Evolutionary conservation across 2,888 invertebrate genomes (phyloP).

Genomic region (Melieria crassipennis): DNA sequence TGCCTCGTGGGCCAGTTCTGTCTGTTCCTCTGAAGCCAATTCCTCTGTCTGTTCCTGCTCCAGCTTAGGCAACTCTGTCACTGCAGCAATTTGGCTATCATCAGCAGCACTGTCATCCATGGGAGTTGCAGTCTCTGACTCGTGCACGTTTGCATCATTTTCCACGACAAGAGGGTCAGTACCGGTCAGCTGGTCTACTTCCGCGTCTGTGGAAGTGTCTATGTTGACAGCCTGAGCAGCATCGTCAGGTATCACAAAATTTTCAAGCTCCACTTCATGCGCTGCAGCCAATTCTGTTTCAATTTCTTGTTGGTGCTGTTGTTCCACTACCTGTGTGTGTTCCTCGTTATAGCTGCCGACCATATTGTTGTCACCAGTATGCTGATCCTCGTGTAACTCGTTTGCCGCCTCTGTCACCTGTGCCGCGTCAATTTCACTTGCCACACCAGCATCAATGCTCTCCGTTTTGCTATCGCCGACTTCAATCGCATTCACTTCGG

Average conservation of each 20-base stretch:
- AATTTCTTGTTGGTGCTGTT: constrained; percentile 30
- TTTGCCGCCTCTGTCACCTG: constrained; percentile 1
- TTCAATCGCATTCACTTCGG: constrained; percentile 1
- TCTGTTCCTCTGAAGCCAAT: too few species aligned
- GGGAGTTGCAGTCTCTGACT: neutral
- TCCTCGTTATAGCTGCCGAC: constrained; percentile 17
- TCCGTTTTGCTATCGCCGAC: neutral
- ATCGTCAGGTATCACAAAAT: neutral
- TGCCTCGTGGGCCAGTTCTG: constrained; percentile 41
- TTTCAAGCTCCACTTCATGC: neutral
- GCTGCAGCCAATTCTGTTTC: constrained; percentile 6
- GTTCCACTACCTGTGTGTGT: constrained; percentile 33
- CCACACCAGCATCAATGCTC: constrained; percentile 14
- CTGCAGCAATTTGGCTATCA: neutral
- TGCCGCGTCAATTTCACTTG: neutral
- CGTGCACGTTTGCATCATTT: too few species aligned
- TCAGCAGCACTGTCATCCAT: constrained; percentile 8
- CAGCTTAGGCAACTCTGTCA: neutral
- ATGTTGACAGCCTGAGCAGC: too few species aligned
- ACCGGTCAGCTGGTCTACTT: constrained; percentile 20
- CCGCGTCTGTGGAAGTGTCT: neutral
- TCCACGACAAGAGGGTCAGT: constrained; percentile 23
- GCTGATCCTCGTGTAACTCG: neutral
- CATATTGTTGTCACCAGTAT: constrained; percentile 9
- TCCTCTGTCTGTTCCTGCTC: too few species aligned